Evolutionary conservation across 1,140 invertebrate genomes (phyloP), one percentile per base, ranked within the genome.

Genomic region (Bathynomus jamesi): DNA sequence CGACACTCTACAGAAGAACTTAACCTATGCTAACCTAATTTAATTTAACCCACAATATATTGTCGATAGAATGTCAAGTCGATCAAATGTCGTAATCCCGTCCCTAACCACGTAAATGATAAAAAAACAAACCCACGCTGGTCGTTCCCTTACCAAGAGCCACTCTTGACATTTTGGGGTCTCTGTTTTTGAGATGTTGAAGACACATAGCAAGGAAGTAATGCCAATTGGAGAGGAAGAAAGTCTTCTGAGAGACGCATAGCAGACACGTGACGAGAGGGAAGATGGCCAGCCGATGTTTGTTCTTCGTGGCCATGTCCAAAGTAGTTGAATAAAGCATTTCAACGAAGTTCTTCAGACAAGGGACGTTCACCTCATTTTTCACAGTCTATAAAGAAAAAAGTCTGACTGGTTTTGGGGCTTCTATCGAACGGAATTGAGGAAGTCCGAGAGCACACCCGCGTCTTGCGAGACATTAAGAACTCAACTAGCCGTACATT

Each of bases 341-440:
- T 82, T 99, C 96, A 5, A 99, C 97, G 83, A 99, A 98, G 82
- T 96, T 96, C 82, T 99, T 99, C 66, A 99, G 83, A 79, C 96
- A 98, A 0, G 98, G 97, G 64, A 99, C 95, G 83, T 99, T 99
- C 1, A 99, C 95, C 85, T 99, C 96, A 80, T 89, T 98, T 83
- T 99, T 99, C 1, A 98, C 97, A 70, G 93, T 91, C 92, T 96
- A 81, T 76, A 87, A 85, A 80, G 32, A 76, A 79, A 77, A 69
- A 72, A n/a, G n/a, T n/a, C n/a, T n/a, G n/a, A n/a, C n/a, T n/a
- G n/a, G n/a, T n/a, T n/a, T n/a, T n/a, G n/a, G n/a, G n/a, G n/a
- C n/a, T n/a, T n/a, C n/a, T n/a, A n/a, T n/a, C n/a, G n/a, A n/a
- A n/a, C n/a, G n/a, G n/a, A n/a, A n/a, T n/a, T n/a, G n/a, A n/a